Evolutionary conservation across 1,140 invertebrate species (phyloP).

Genomic region (Ruditapes philippinarum): DNA sequence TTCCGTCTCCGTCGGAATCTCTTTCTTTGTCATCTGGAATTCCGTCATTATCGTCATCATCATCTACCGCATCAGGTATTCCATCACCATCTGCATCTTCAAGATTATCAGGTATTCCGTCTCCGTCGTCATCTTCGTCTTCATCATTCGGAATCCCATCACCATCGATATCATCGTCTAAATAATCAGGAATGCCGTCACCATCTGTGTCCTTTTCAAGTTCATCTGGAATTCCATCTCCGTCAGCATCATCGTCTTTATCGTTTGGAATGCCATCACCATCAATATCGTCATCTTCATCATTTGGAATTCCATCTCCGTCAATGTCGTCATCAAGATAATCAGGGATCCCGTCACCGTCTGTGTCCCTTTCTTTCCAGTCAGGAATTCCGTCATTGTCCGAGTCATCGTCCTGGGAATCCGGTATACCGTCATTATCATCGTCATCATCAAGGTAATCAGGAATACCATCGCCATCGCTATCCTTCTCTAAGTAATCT

Average conservation of each 20-base stretch:
- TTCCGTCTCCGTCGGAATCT: slow-evolving; percentile 79
- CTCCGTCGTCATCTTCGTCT: slow-evolving; percentile 73
- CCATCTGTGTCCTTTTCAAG: slow-evolving; percentile 75
- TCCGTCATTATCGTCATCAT: slow-evolving; percentile 83
- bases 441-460: slow-evolving; percentile 81
- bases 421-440: slow-evolving; percentile 83
- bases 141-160: slow-evolving; percentile 78
- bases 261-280: slow-evolving; percentile 77
- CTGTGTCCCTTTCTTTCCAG: slow-evolving; percentile 70
- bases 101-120: slow-evolving; percentile 78
- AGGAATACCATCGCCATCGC: slow-evolving; percentile 82
- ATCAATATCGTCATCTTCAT: slow-evolving; percentile 78
- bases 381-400: slow-evolving; percentile 78
- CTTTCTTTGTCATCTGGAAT: slow-evolving; percentile 74
- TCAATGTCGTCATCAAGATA: slow-evolving; percentile 77
- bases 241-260: slow-evolving; percentile 80
- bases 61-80: slow-evolving; percentile 74
- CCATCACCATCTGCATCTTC: slow-evolving; percentile 77
- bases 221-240: slow-evolving; percentile 82
- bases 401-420: slow-evolving; percentile 75
- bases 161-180: slow-evolving; percentile 73
- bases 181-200: slow-evolving; percentile 81
- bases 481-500: slow-evolving; percentile 75
- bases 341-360: slow-evolving; percentile 82
- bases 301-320: slow-evolving; percentile 80